Evolutionary conservation across 2,888 invertebrate species (phyloP).

Genomic region (Meghimatium bilineatum): DNA sequence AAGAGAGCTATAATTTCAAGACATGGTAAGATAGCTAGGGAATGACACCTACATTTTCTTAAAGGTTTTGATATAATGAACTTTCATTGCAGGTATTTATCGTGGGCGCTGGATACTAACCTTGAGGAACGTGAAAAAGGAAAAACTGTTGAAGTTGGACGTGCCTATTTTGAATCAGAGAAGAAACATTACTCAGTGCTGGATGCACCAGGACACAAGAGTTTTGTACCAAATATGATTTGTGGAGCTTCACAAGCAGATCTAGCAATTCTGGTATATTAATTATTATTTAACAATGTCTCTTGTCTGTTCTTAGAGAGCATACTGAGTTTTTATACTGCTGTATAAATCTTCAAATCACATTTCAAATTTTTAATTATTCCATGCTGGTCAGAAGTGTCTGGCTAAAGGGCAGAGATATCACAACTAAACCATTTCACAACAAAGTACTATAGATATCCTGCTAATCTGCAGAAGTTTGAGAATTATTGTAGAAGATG

Average conservation of each 20-base stretch:
- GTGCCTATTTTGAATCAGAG: constrained; percentile 99
- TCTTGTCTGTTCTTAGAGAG: neutral
- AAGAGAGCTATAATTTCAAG: neutral
- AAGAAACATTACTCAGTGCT: constrained; percentile 99
- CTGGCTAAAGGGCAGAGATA: too few species aligned
- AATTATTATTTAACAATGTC: too few species aligned
- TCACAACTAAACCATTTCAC: too few species aligned
- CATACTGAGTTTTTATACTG: too few species aligned
- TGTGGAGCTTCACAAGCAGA: constrained; percentile 97
- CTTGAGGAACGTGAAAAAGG: constrained; percentile 87
- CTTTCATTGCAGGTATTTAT: constrained; percentile 84
- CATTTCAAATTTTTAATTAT: too few species aligned
- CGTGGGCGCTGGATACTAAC: constrained; percentile 99
- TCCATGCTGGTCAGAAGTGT: too few species aligned
- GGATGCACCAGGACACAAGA: constrained; percentile 99
- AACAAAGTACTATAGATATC: too few species aligned
- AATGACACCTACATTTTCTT: neutral
- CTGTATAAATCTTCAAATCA: too few species aligned
- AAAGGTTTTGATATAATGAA: neutral
- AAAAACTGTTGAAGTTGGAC: constrained; percentile 98
- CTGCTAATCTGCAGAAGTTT: too few species aligned
- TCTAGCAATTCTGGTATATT: constrained; percentile 90
- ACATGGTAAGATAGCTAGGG: neutral
- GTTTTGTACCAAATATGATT: constrained; percentile 99
- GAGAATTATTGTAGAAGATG: too few species aligned